Conservation (phyloP, 2,888 invertebrate genomes). For the Ypsolopha scabrella region DNA sequence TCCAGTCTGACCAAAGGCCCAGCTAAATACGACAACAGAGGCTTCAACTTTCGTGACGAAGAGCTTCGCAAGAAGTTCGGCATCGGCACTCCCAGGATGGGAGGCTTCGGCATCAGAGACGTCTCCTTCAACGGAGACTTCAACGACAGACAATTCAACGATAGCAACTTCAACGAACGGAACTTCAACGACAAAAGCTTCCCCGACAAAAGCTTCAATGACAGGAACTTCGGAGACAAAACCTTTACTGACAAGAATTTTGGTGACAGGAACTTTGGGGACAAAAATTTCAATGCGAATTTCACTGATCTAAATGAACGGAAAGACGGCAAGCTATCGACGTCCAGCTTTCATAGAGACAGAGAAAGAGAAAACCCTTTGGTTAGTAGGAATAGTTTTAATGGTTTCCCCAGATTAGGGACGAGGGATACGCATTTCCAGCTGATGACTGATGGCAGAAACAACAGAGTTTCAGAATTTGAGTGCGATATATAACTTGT, state of each 20-base stretch:
- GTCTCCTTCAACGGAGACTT: constrained; percentile 57
- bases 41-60: constrained; percentile 55
- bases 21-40: constrained; percentile 51
- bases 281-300: constrained; percentile 28
- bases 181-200: constrained; percentile 36
- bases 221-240: constrained; percentile 30
- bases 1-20: background rate
- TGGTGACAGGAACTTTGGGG: constrained; percentile 19
- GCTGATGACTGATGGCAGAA: constrained; percentile 56
- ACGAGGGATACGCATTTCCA: constrained; percentile 54
- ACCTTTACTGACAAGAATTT: constrained; percentile 11
- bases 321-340: constrained; percentile 58
- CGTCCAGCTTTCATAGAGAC: constrained; percentile 60
- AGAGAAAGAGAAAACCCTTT: constrained; percentile 40
- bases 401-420: constrained; percentile 55
- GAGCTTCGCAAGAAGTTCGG: constrained; percentile 56
- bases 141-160: constrained; percentile 47
- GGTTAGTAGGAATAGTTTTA: constrained; percentile 64
- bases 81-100: constrained; percentile 57
- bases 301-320: constrained; percentile 38
- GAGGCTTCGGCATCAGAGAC: constrained; percentile 62
- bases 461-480: constrained; percentile 72
- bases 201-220: constrained; percentile 5
- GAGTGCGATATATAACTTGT: constrained; percentile 69
- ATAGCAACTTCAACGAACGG: constrained; percentile 43